Percentiles rank a stretch among this genome's conserved stretches.
Conservation (phyloP, 1,140 invertebrate species). For the Tigriopus japonicus region DNA sequence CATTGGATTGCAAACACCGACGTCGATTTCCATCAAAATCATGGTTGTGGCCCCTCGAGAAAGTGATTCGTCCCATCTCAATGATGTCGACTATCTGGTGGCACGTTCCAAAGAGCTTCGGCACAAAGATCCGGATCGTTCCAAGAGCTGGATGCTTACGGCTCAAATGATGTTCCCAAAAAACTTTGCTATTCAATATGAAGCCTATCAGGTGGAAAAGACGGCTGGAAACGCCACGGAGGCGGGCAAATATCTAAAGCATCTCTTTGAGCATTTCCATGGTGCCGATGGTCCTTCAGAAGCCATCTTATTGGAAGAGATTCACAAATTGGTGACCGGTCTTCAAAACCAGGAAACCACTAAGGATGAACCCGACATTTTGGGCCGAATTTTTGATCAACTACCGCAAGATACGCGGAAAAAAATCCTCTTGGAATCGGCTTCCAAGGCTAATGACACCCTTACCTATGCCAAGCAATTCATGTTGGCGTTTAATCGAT, state of each 20-base stretch:
- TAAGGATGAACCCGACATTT: neutral
- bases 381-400: neutral
- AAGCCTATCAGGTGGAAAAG: conserved; percentile 5
- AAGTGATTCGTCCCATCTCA: too few species aligned
- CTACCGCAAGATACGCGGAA: neutral
- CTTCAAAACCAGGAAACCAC: neutral
- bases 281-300: neutral
- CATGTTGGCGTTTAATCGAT: neutral
- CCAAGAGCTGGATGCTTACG: conserved; percentile 4
- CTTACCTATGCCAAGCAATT: neutral
- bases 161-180: conserved; percentile 7
- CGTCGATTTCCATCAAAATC: too few species aligned
- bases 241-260: neutral
- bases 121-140: too few species aligned
- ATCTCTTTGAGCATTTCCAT: neutral
- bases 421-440: neutral
- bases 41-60: too few species aligned
- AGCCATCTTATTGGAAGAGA: neutral
- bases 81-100: too few species aligned
- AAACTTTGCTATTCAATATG: conserved; percentile 4
- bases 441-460: neutral
- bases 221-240: neutral
- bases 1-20: too few species aligned
- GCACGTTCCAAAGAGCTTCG: too few species aligned
- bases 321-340: neutral